Percentiles rank a stretch among this genome's conserved stretches.
Conservation (phyloP, 2,113 vertebrate genomes). For the Climacteris rufus region DNA sequence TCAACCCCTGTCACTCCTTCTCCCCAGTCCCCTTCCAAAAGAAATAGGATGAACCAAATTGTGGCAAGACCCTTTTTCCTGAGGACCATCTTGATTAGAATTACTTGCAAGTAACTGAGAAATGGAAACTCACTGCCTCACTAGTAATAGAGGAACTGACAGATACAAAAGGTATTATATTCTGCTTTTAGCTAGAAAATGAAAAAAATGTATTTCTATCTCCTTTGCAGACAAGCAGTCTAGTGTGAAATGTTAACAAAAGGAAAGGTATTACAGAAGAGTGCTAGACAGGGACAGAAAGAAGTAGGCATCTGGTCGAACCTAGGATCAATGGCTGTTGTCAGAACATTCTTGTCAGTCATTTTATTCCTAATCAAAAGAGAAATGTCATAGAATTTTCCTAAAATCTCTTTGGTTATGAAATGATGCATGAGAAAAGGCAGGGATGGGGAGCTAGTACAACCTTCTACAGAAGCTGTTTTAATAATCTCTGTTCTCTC, state of each 20-base stretch:
- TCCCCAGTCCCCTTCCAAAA: not conserved
- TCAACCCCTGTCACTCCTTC: not conserved
- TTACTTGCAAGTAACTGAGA: slow-evolving; percentile 27
- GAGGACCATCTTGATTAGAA: not conserved
- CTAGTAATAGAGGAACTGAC: not conserved
- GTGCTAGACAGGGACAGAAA: not conserved
- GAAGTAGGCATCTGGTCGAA: not conserved
- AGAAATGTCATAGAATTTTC: not conserved
- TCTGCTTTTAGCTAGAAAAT: not conserved
- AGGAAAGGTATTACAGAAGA: not conserved
- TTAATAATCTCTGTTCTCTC: not conserved
- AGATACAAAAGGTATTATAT: not conserved
- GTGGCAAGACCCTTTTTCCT: slow-evolving; percentile 10
- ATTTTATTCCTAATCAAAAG: not conserved
- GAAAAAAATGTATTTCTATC: not conserved
- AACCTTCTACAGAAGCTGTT: not conserved
- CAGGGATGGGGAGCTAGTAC: not conserved
- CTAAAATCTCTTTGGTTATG: not conserved
- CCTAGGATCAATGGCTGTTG: not conserved
- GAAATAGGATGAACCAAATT: not conserved
- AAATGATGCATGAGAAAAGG: not conserved
- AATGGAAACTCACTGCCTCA: not conserved
- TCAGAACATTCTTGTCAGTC: not conserved
- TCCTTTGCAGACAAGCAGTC: not conserved
- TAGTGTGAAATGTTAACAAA: not conserved